Evolutionary conservation across 2,888 invertebrate genomes (phyloP).

Genomic region (Ptilodon capucinus): DNA sequence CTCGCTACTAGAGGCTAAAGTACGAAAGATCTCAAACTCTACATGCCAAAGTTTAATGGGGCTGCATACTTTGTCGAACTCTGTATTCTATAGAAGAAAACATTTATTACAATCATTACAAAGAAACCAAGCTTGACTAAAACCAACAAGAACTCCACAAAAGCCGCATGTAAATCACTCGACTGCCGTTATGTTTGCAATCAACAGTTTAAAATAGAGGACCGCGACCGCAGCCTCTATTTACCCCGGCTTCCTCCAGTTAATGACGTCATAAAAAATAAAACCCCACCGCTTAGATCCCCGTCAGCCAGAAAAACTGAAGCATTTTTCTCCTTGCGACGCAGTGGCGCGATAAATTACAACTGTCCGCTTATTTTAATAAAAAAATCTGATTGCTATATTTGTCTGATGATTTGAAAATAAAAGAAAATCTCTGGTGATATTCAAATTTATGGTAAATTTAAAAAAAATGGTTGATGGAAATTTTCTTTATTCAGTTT

Average conservation of each 20-base stretch:
- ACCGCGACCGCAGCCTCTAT: conserved; percentile 64
- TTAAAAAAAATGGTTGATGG: too few species aligned
- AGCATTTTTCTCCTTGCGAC: conserved; percentile 48
- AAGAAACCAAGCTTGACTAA: conserved; percentile 26
- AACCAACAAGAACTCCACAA: conserved; percentile 29
- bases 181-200: conserved; percentile 44
- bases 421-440: background rate
- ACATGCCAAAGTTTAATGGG: too few species aligned
- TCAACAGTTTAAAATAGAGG: conserved; percentile 62
- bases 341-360: conserved; percentile 70
- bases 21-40: too few species aligned
- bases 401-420: conserved; percentile 5
- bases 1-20: too few species aligned
- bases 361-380: conserved; percentile 48
- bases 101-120: background rate
- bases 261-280: conserved; percentile 79
- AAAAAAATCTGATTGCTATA: conserved; percentile 19
- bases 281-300: conserved; percentile 63
- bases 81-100: background rate
- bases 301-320: conserved; percentile 56
- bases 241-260: conserved; percentile 68
- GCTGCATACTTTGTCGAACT: too few species aligned
- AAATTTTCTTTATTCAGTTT: too few species aligned
- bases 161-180: conserved; percentile 36
- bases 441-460: too few species aligned